A percentile compares a stretch with the other conserved stretches of the same genome.
Conservation (phyloP, 2,113 vertebrate genomes). For the Chelonoidis abingdonii region DNA sequence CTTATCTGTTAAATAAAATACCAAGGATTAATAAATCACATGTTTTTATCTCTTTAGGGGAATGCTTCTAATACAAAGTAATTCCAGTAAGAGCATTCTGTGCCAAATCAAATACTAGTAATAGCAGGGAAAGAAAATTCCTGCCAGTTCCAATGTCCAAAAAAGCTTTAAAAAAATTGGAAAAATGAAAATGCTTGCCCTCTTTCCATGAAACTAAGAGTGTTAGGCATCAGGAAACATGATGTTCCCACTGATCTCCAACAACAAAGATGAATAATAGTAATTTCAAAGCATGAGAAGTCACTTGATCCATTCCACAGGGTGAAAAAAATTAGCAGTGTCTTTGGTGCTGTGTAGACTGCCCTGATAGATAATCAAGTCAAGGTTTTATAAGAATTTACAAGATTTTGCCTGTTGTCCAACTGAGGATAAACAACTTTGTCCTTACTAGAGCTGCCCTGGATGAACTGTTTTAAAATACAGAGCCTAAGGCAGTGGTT, state of each 20-base stretch:
- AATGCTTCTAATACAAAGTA: constrained; percentile 64
- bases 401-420: background rate
- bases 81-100: constrained; percentile 40
- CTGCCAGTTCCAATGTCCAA: constrained; percentile 67
- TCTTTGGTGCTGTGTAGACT: background rate
- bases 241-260: constrained; percentile 27
- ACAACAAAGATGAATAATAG: constrained; percentile 46
- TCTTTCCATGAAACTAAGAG: constrained; percentile 47
- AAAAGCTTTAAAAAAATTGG: constrained; percentile 48
- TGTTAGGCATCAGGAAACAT: constrained; percentile 44
- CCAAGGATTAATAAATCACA: constrained; percentile 74
- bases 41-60: constrained; percentile 72
- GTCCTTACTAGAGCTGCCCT: background rate
- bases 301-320: constrained; percentile 11
- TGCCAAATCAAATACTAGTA: constrained; percentile 76
- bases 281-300: constrained; percentile 29
- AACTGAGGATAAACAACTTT: background rate
- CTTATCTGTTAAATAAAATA: constrained; percentile 69
- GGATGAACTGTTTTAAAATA: background rate
- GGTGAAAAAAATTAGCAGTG: background rate
- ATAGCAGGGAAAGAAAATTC: constrained; percentile 50
- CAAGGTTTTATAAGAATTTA: background rate
- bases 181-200: constrained; percentile 60
- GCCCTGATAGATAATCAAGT: background rate
- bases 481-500: background rate